Evolutionary conservation across 1,140 invertebrate species (phyloP).

Genomic region (Drosophila nikananu): DNA sequence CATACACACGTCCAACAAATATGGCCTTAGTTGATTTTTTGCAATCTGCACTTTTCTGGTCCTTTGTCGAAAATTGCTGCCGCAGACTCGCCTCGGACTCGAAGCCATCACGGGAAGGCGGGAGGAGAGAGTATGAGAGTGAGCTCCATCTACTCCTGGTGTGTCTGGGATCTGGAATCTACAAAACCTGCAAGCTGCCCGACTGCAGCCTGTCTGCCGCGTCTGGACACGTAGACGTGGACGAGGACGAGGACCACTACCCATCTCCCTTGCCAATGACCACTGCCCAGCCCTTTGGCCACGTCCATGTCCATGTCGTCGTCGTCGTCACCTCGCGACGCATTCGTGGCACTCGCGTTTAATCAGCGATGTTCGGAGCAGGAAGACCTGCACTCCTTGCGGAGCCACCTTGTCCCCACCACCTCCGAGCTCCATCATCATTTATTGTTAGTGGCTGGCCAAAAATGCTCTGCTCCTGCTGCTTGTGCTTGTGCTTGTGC

Average conservation of each 20-base stretch:
- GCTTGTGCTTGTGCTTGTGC: constrained; percentile 4
- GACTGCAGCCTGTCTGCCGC: constrained; percentile 39
- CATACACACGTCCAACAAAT: constrained; percentile 42
- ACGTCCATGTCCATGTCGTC: constrained; percentile 53
- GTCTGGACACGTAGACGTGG: constrained; percentile 73
- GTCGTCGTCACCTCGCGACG: constrained; percentile 79
- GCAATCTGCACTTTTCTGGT: constrained; percentile 80
- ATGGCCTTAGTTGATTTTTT: constrained; percentile 77
- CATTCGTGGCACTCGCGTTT: constrained; percentile 70
- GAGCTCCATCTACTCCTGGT: constrained; percentile 14
- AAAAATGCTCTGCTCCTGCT: constrained; percentile 41
- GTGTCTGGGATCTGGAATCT: constrained; percentile 62
- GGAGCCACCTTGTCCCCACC: constrained; percentile 14
- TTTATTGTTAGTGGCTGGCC: constrained; percentile 73
- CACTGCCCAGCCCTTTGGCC: not conserved
- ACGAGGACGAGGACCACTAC: not conserved
- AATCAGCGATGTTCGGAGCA: constrained; percentile 52
- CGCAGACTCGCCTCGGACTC: constrained; percentile 55
- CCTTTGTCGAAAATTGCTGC: constrained; percentile 80
- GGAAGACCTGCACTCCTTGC: constrained; percentile 32
- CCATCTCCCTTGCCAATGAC: not conserved
- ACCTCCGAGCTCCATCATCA: constrained; percentile 50
- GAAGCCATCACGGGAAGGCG: constrained; percentile 16
- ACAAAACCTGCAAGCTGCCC: constrained; percentile 44
- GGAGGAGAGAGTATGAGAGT: not conserved